phyloP scores from a whole-genome alignment of 2,797 vertebrate species.

The Rhinogobio ventralis region DNA sequence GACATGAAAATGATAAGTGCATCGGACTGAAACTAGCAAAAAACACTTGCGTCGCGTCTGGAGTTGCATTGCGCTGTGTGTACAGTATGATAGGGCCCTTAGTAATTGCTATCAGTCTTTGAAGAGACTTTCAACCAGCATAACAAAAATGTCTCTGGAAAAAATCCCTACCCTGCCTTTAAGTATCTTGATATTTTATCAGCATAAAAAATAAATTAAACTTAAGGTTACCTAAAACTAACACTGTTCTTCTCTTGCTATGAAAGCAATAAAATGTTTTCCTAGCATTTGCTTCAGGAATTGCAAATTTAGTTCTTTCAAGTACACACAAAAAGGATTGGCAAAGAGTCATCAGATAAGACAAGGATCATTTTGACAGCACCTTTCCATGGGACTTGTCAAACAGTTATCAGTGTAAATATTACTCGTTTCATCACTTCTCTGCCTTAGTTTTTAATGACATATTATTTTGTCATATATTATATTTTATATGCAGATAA shows the following conservation, averaged over 20 bases:
- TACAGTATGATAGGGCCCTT: no score
- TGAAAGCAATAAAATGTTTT: neutral
- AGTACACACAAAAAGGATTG: constrained; percentile 8
- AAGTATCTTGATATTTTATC: neutral
- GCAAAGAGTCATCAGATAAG: constrained; percentile 4
- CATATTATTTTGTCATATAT: neutral
- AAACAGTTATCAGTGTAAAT: constrained; percentile 2
- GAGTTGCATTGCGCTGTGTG: no score
- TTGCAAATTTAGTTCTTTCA: neutral
- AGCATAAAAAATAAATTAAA: neutral
- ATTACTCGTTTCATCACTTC: neutral
- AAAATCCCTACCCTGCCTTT: neutral
- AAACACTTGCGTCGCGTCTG: no score
- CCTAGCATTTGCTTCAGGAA: neutral
- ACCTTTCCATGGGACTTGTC: neutral
- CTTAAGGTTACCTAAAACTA: neutral
- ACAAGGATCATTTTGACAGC: constrained; percentile 12
- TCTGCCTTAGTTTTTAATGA: neutral
- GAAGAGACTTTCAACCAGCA: no score
- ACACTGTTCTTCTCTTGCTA: neutral
- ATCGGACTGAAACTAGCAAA: no score
- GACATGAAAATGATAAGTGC: no score
- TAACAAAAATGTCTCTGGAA: no score
- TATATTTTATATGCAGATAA: neutral
- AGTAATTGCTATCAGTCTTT: no score